Base-by-base conservation (phyloP, 2,888 invertebrate genomes). In the Euphydryas editha region DNA sequence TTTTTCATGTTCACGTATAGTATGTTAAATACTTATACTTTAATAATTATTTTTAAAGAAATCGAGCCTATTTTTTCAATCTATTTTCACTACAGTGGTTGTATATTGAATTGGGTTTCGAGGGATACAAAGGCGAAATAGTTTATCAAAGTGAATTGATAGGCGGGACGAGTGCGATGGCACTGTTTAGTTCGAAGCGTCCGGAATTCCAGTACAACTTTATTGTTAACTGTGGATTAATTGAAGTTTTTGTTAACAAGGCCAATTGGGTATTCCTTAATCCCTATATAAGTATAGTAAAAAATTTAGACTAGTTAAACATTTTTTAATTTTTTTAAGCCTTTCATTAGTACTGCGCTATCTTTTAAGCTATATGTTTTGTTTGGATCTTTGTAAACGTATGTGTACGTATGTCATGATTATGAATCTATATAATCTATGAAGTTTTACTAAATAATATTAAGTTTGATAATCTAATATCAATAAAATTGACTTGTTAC, bases 111-210 rank as follows among this genome's bases (percentile, higher is more conserved):
- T 59, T 42, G 58, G 39, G 11, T 11, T 20, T 24, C 58, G 30
- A 64, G 58, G 42, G 18, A 64, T 36, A 51, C 30, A 58, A 58
- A 64, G 58, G 63, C 59, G 55, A 59, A 67, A 39, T 60, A 57
- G 59, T 67, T 67, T 57, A 44, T 57, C 62, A 67, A 67, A 67
- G 59, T 15, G 64, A 63, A 67, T 63, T 47, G 56, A 54, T 42
- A 46, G 51, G 59, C 51, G 55, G 59, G 59, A 59, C 59, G 37
- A 67, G 59, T 47, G 36, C 59, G 59, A 39, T 54, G 51, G 36
- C 49, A 63, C 56, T 51, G 58, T 51, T 57, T 30, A 51, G 61
- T 17, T 24, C 49, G 57, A 37, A 47, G 51, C 51, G 30, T 24
- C 51, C 51, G 20, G 30, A 63, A 63, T 63, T 63, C 63, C 63